A percentile compares a stretch with the other conserved stretches of the same genome.
Evolutionary conservation across 2,797 vertebrate genomes (phyloP).

Genomic region (Esox lucius): DNA sequence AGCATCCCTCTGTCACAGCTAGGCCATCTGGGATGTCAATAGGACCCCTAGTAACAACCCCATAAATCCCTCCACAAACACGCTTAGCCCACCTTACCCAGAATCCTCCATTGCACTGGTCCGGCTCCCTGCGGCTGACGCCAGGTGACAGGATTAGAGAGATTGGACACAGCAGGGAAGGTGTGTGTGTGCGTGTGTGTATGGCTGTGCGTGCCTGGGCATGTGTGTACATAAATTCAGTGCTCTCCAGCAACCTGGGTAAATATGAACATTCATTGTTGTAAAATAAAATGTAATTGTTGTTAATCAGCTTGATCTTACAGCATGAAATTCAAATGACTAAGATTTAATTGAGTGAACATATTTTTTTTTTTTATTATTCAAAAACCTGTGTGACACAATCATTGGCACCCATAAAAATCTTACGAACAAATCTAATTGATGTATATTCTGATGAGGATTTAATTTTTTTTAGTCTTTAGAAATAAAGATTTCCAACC

Average conservation of each 20-base stretch:
- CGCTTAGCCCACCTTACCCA: constrained; percentile 8
- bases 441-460: no score
- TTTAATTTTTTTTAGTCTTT: no score
- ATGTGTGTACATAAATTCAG: neutral
- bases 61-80: neutral
- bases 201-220: neutral
- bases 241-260: neutral
- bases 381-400: no score
- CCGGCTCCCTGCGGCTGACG: constrained; percentile 22
- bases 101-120: constrained; percentile 21
- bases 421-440: no score
- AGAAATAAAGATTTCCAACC: no score
- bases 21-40: constrained; percentile 4
- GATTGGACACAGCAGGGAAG: constrained; percentile 26
- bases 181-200: neutral
- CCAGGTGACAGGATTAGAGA: constrained; percentile 38
- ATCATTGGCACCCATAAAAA: no score
- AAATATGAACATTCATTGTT: neutral
- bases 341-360: no score
- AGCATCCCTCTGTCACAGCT: neutral
- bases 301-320: no score
- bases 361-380: no score
- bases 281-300: no score
- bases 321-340: no score
- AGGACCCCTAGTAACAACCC: neutral